phyloP scores from a whole-genome alignment of 2,113 vertebrate species.

The Buteo buteo region DNA sequence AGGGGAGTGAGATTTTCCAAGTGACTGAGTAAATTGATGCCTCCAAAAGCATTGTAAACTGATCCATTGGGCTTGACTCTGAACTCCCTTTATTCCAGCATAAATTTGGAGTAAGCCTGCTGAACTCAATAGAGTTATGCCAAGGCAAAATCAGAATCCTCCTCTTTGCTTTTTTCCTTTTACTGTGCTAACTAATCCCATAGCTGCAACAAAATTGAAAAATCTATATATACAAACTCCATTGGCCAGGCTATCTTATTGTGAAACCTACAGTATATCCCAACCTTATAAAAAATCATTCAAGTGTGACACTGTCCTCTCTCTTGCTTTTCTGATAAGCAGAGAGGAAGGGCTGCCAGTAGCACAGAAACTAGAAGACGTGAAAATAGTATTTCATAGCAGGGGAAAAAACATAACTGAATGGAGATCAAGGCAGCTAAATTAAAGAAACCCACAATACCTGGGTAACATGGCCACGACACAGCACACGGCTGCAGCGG shows the following conservation, averaged over 20 bases:
- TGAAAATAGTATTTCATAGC: slow-evolving; percentile 8
- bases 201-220: not conserved
- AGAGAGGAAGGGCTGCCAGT: not conserved
- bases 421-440: not conserved
- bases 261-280: slow-evolving; percentile 20
- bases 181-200: slow-evolving; percentile 3
- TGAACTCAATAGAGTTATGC: not conserved
- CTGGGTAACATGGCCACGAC: not conserved
- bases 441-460: slow-evolving; percentile 2
- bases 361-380: not conserved
- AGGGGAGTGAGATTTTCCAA: slow-evolving; percentile 28
- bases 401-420: not conserved
- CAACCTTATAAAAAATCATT: slow-evolving; percentile 41
- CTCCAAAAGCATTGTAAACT: slow-evolving; percentile 3
- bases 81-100: not conserved
- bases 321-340: slow-evolving; percentile 35
- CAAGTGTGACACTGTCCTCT: slow-evolving; percentile 4
- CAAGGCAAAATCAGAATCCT: not conserved
- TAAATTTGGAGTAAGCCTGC: slow-evolving; percentile 1
- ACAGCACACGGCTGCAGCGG: not conserved
- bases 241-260: slow-evolving; percentile 23
- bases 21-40: slow-evolving; percentile 20
- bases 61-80: not conserved
- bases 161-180: not conserved
- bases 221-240: slow-evolving; percentile 20